Conservation (phyloP, 1,140 invertebrate genomes). For the Drosophila lacteicornis region DNA sequence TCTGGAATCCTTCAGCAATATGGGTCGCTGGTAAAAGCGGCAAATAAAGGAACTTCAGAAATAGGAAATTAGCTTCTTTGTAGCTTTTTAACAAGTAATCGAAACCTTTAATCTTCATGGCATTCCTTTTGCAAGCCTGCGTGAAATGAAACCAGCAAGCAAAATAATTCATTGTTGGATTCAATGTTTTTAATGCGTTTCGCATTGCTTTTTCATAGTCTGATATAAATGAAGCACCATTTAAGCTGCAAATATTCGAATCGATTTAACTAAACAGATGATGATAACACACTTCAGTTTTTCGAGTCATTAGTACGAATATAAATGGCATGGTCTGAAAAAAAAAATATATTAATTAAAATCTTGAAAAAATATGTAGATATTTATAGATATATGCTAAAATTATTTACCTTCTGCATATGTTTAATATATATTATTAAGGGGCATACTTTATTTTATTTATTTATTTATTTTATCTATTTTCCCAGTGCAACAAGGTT, state of each 20-base stretch:
- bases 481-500: too few species aligned
- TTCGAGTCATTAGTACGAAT: background rate
- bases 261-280: background rate
- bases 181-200: background rate
- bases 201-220: background rate
- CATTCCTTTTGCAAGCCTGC: constrained; percentile 1
- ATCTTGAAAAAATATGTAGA: background rate
- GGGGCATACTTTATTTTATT: constrained; percentile 1
- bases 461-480: too few species aligned
- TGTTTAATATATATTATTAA: constrained; percentile 10
- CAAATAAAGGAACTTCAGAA: too few species aligned
- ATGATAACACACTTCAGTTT: background rate
- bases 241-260: too few species aligned
- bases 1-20: too few species aligned
- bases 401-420: background rate
- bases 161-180: background rate
- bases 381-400: background rate
- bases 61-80: too few species aligned
- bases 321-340: background rate
- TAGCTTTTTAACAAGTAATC: too few species aligned
- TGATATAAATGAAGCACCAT: background rate
- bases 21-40: too few species aligned
- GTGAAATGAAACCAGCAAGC: constrained; percentile 1
- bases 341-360: background rate
- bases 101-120: too few species aligned